Evolutionary conservation across 1,140 invertebrate species (phyloP), one percentile per base, ranked within the genome.

Genomic region (Tetraneura akinire): DNA sequence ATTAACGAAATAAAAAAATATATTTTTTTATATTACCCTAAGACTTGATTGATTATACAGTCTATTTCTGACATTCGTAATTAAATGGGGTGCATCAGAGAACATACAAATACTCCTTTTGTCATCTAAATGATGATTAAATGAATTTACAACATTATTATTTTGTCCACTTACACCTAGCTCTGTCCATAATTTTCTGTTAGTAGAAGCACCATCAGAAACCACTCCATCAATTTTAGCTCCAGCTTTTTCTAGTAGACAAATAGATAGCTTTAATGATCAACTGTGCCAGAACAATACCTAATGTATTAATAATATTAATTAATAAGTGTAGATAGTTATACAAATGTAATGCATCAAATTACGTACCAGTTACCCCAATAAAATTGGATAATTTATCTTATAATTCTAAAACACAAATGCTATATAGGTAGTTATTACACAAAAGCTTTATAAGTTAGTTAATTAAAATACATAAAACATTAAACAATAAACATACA

Each of bases 1-100:
- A 51, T 51, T n/a, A 51, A 18, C 16, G n/a, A 51, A 51, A 18
- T 51, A n/a, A 16, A 18, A 51, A 6, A n/a, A 18, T 51, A 51
- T 51, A 51, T 51, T 51, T 18, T 8, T 18, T 4, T 16, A 55
- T 55, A 55, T 55, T 23, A 55, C 53, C 21, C n/a, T 55, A 21
- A 55, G 21, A 21, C 53, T 21, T 55, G 9, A 21, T 55, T 55
- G n/a, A n/a, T n/a, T 55, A 0, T 10, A 3, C 11, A 55, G 9
- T 55, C n/a, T 55, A 55, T 55, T 55, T 55, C n/a, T 18, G 53
- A 55, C 53, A 55, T 55, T 55, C 11, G n/a, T 55, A 21, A 55
- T 55, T 21, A 55, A 9, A 9, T 55, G 53, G 3, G 53, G n/a
- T 3, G 53, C 53, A 55, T 55, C 53, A 18, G 53, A 21, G 21